Conservation (phyloP, 2,888 invertebrate species). For the Patella pellucida region DNA sequence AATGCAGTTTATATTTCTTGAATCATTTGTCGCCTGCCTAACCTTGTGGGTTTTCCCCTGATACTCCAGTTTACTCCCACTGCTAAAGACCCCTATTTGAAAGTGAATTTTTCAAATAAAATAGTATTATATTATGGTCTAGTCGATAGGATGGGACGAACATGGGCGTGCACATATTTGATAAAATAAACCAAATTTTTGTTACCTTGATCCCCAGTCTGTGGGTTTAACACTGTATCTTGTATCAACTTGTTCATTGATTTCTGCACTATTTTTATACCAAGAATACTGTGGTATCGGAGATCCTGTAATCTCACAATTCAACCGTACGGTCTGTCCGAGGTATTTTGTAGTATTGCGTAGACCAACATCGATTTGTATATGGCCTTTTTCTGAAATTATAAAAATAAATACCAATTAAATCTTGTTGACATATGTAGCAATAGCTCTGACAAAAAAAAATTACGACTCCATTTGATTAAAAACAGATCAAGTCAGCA, state of each 20-base stretch:
- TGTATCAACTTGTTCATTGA: slow-evolving; percentile 72
- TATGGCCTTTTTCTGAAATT: slow-evolving; percentile 47
- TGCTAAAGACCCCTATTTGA: no score
- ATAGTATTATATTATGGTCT: no score
- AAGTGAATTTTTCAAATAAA: no score
- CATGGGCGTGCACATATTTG: not conserved
- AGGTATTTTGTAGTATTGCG: slow-evolving; percentile 61
- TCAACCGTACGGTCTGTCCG: slow-evolving; percentile 76
- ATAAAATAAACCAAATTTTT: not conserved
- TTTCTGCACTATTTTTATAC: slow-evolving; percentile 77
- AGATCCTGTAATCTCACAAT: slow-evolving; percentile 78
- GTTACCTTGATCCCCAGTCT: slow-evolving; percentile 66
- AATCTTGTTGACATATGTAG: no score
- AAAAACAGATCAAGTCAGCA: no score
- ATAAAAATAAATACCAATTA: no score
- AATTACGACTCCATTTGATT: no score
- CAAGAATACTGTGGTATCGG: slow-evolving; percentile 77
- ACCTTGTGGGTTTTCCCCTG: no score
- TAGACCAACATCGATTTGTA: slow-evolving; percentile 55
- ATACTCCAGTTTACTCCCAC: no score
- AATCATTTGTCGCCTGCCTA: no score
- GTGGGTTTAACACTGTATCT: slow-evolving; percentile 68
- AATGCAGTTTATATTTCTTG: no score
- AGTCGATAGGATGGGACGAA: not conserved
- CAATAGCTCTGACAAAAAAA: no score